Evolutionary conservation across 64 coral and sea anemone species (phyloP).

Genomic region (Pocillopora damicornis): DNA sequence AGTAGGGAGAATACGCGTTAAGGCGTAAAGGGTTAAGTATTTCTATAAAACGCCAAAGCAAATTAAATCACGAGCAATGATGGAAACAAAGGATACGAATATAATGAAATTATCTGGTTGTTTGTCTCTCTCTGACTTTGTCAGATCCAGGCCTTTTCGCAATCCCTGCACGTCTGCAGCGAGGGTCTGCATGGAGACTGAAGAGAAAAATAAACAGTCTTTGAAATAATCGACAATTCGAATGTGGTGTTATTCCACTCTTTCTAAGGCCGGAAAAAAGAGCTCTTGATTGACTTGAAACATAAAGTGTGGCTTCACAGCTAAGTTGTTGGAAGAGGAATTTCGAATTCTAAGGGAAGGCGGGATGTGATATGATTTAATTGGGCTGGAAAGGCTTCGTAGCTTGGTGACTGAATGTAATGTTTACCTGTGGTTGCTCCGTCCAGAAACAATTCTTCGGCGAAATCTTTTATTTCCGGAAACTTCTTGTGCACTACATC

Average conservation of each 20-base stretch:
- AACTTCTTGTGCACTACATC: slow-evolving; percentile 53
- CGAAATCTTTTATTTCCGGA: slow-evolving; percentile 57
- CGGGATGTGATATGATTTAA: too few relatives aligned
- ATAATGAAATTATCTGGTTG: slow-evolving; percentile 94
- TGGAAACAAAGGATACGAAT: slow-evolving; percentile 76
- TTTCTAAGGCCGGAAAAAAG: too few relatives aligned
- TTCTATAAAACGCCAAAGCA: not conserved
- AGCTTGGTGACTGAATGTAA: not conserved
- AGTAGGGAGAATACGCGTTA: too few relatives aligned
- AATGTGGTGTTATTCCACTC: too few relatives aligned
- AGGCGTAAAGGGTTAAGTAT: too few relatives aligned
- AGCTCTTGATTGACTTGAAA: too few relatives aligned
- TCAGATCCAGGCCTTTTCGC: slow-evolving; percentile 88
- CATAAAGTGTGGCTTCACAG: too few relatives aligned
- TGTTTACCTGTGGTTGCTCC: slow-evolving; percentile 78
- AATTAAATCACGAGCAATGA: not conserved
- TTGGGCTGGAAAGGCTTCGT: too few relatives aligned
- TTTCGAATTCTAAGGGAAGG: too few relatives aligned
- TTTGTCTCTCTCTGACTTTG: slow-evolving; percentile 93
- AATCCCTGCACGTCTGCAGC: slow-evolving; percentile 90
- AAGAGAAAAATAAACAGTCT: not conserved
- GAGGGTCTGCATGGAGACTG: slow-evolving; percentile 91
- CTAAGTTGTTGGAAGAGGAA: too few relatives aligned
- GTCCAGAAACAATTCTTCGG: slow-evolving; percentile 66
- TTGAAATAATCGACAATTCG: not conserved